Base-by-base conservation (phyloP, 2,888 invertebrate genomes). In the Ephialtes manifestator region DNA sequence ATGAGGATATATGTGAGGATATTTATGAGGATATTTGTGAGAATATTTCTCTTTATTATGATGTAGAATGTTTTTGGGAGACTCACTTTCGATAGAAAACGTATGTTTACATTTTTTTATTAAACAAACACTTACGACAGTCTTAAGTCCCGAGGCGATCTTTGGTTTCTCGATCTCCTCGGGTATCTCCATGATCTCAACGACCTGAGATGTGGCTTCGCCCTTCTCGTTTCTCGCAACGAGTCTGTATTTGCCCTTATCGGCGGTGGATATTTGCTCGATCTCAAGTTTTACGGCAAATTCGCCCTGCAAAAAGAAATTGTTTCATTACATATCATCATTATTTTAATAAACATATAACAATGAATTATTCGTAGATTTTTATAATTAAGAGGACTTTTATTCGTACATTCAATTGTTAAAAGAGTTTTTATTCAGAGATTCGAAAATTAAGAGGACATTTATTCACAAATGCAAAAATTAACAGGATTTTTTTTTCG, bases 141-240 rank as follows among this genome's bases (percentile, higher is more conserved):
- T 97, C 86, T 96, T 96, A 79, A 98, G 95, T 90, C 97, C 97
- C 90, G 97, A 97, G 85, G 96, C 95, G 88, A 98, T 97, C 93
- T 97, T 97, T 4, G 98, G 98, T 92, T 97, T 97, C 75, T 97
- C 96, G 63, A 97, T 96, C 89, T 97, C 96, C 87, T 96, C 96
- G 1, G 97, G 97, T 89, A 98, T 96, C 88, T 98, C 98, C 70
- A 97, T 96, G 74, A 98, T 96, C 93, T 98, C 97, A 4, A 98
- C 98, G 81, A 96, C 95, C 94, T 98, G 98, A 35, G 98, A 98
- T 15, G 97, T 96, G 15, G 98, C 98, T 94, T 98, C 98, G 87
- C 98, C 98, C 94, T 98, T 98, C 90, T 98, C 98, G 93, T 98
- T 98, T 93, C 97, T 98, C 31, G 98, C 98, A 7, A 98, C 96